A percentile compares a stretch with the other conserved stretches of the same genome.
phyloP scores from a whole-genome alignment of 2,888 invertebrate genomes.

The Sipha maydis region DNA sequence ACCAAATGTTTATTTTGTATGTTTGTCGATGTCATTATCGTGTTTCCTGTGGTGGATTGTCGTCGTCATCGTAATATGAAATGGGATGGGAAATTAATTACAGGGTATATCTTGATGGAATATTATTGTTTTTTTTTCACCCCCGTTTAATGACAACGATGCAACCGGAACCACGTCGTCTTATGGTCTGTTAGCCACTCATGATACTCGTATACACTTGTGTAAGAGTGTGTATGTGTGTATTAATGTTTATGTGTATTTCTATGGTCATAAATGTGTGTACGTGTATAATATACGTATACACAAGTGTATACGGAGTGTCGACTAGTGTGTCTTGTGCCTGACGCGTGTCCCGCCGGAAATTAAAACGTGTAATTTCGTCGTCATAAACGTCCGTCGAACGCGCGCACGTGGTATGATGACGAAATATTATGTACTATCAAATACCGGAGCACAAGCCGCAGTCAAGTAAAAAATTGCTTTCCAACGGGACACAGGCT shows the following conservation, averaged over 20 bases:
- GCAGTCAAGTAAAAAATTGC: slow-evolving; percentile 61
- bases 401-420: slow-evolving; percentile 8
- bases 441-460: slow-evolving; percentile 34
- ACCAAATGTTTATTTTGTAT: background rate
- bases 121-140: slow-evolving; percentile 44
- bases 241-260: background rate
- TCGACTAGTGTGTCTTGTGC: slow-evolving; percentile 52
- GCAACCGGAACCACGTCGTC: slow-evolving; percentile 60
- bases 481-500: slow-evolving; percentile 45
- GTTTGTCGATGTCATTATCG: slow-evolving; percentile 52
- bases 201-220: slow-evolving; percentile 22
- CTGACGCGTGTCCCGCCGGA: slow-evolving; percentile 62
- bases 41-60: slow-evolving; percentile 51
- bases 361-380: slow-evolving; percentile 62
- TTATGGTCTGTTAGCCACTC: slow-evolving; percentile 58
- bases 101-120: slow-evolving; percentile 52
- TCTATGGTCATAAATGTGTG: background rate
- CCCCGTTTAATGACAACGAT: slow-evolving; percentile 43
- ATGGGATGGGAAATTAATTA: slow-evolving; percentile 58
- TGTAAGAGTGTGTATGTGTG: background rate
- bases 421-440: slow-evolving; percentile 36
- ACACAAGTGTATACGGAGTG: background rate
- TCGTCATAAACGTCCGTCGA: slow-evolving; percentile 44
- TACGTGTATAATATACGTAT: background rate
- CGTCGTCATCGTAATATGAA: background rate